Evolutionary conservation across 2,888 invertebrate genomes (phyloP), one percentile per base, ranked within the genome.

Genomic region (Griposia aprilina): DNA sequence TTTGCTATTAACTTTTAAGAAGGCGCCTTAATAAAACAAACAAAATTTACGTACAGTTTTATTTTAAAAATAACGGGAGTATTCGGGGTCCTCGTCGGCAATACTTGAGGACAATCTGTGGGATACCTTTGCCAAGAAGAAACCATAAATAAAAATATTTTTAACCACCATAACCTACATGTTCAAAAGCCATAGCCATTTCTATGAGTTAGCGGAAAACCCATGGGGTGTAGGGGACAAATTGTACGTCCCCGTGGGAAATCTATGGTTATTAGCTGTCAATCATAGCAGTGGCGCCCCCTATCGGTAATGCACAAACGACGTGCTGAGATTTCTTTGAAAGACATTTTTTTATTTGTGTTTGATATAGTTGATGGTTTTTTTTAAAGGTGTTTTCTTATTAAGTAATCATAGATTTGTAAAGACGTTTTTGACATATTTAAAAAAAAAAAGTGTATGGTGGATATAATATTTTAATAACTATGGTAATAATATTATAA

Each of bases 201-300:
- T 82, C 82, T 89, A 87, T 89, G 88, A 87, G 68, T 88, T 65
- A 69, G 36, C 11, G 87, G 72, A 80, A 88, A 82, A 81, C 83
- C 89, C 90, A 82, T 77, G 87, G 86, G 82, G 86, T 67, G 80
- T 82, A 81, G 91, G 93, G 93, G 93, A 94, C 95, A 95, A 94
- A 94, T 94, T 94, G 94, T 89, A 67, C 70, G 48, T 26, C 85
- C 96, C 91, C 95, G 80, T 81, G 96, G 96, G 96, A 96, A 96
- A 96, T 96, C 94, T 94, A 80, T 85, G 89, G 94, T 95, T 96
- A 96, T 96, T 96, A 96, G 92, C 95, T 96, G 96, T 96, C 96
- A 96, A 94, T 95, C 96, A 95, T 92, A 83, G 75, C 83, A 71
- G 63, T 75, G 68, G 87, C 85, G 81, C 87, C 87, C 88, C 90